These are phyloP conservation scores for Ariolimax columbianus DNA, from an alignment of 2,888 invertebrate genomes.

Conservation along the genomic window DNA sequence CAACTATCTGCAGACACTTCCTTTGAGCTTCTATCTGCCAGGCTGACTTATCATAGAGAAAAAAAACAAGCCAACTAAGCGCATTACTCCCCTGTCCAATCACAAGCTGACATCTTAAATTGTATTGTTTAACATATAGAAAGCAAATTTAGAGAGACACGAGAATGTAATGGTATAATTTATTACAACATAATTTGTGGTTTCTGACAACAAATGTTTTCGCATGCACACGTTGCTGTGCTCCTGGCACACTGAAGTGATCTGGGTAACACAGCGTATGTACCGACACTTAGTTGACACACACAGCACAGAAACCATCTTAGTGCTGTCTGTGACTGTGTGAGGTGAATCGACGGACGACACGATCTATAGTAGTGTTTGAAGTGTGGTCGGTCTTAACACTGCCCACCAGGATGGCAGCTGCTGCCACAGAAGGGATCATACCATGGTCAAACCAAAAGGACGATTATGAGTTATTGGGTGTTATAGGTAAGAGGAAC, in stretches of 20 bases:
- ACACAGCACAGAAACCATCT: background rate
- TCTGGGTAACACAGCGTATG: background rate
- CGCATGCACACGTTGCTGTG: background rate
- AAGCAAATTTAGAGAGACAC: background rate
- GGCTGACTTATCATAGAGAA: too few species aligned
- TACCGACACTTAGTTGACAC: background rate
- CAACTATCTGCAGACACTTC: too few species aligned
- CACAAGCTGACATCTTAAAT: too few species aligned
- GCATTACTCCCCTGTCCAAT: too few species aligned
- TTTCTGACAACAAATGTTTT: background rate
- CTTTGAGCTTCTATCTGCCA: too few species aligned
- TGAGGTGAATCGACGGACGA: background rate
- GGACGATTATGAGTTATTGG: slow-evolving; percentile 35
- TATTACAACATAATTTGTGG: too few species aligned
- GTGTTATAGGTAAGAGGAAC: slow-evolving; percentile 14
- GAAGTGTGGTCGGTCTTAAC: background rate
- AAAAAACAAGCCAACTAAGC: too few species aligned
- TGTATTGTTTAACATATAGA: background rate
- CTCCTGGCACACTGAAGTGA: background rate
- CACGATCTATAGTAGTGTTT: background rate
- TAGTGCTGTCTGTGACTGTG: background rate
- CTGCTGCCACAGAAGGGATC: background rate
- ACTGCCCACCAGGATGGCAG: background rate
- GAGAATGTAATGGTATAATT: too few species aligned
- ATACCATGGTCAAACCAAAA: slow-evolving; percentile 21